These are phyloP conservation scores for Chaitophorus viminalis DNA, from an alignment of 2,888 invertebrate genomes.

Conservation along the genomic window DNA sequence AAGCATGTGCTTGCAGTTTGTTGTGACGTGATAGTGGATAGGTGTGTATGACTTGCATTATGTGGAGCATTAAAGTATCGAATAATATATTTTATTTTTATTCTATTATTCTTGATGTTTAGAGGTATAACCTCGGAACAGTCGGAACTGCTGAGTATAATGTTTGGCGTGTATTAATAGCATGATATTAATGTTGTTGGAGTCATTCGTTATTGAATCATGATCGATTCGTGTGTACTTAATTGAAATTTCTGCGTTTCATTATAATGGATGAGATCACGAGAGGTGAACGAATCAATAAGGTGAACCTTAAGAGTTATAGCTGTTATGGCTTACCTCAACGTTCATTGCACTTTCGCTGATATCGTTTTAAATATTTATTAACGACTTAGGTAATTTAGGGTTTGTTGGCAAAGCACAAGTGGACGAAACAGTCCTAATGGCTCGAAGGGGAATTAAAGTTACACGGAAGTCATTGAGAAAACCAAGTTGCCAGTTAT, in stretches of 20 bases:
- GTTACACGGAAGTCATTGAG: constrained; percentile 33
- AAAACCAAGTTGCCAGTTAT: constrained; percentile 12
- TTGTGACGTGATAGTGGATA: background rate
- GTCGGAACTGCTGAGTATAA: background rate
- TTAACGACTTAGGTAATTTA: constrained; percentile 47
- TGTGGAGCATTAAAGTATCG: background rate
- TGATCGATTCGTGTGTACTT: background rate
- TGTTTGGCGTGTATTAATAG: background rate
- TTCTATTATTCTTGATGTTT: background rate
- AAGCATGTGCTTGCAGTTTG: background rate
- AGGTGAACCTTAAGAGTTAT: background rate
- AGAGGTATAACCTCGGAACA: background rate
- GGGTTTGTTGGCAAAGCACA: background rate
- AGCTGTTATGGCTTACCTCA: background rate
- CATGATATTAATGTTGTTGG: background rate
- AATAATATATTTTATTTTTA: background rate
- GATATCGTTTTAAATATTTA: constrained; percentile 45
- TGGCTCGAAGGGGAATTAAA: constrained; percentile 14
- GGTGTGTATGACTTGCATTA: no score
- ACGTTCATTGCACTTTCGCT: constrained; percentile 19
- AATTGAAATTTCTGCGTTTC: background rate
- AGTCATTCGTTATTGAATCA: background rate
- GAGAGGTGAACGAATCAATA: constrained; percentile 1
- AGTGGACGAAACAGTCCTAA: constrained; percentile 3
- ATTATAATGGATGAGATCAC: background rate